Conservation (phyloP, 1,140 invertebrate species). For the Tribolium madens region DNA sequence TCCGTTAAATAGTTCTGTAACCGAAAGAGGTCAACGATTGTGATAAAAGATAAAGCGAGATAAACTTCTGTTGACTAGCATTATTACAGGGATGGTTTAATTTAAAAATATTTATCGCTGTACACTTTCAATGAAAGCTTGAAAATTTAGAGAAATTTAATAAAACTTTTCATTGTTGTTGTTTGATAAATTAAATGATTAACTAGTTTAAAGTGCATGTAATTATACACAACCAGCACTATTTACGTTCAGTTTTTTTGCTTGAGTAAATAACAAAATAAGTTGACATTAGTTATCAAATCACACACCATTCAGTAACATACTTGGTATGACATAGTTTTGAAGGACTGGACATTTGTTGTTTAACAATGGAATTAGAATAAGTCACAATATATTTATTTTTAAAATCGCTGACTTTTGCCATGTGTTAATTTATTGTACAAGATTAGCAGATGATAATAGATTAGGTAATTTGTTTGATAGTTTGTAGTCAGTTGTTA, state of each 20-base stretch:
- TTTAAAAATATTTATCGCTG: not conserved
- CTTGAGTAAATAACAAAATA: not conserved
- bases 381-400: not conserved
- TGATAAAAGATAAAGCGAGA: constrained; percentile 16
- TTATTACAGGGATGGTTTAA: not conserved
- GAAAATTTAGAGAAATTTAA: not conserved
- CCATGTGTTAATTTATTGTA: not conserved
- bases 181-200: not conserved
- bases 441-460: not conserved
- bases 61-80: not conserved
- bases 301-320: not conserved
- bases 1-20: not conserved
- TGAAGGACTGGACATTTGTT: not conserved
- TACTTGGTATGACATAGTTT: not conserved
- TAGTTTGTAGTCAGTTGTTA: not conserved
- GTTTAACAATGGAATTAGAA: not conserved
- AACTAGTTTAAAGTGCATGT: not conserved
- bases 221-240: not conserved
- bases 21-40: constrained; percentile 8
- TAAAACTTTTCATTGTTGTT: not conserved
- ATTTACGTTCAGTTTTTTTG: not conserved
- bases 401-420: not conserved
- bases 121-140: not conserved
- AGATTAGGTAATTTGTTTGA: not conserved
- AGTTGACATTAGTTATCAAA: not conserved